Evolutionary conservation across 2,888 invertebrate genomes (phyloP).

Genomic region (Lacanobia wlatinum): DNA sequence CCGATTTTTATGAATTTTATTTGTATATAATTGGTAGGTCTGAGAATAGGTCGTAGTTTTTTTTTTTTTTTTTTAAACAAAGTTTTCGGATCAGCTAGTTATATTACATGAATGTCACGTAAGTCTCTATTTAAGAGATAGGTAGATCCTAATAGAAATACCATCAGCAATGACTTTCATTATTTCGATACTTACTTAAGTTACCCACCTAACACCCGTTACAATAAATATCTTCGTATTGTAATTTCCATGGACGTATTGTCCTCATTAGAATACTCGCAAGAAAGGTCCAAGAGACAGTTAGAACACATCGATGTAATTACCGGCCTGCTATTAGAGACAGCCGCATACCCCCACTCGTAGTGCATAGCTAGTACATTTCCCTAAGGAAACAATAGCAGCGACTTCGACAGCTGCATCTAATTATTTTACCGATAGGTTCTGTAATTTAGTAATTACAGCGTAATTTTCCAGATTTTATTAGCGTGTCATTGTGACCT

Average conservation of each 20-base stretch:
- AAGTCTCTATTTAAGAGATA: neutral
- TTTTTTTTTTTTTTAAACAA: too few relatives aligned
- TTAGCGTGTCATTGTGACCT: conserved; percentile 75
- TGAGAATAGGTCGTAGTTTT: too few relatives aligned
- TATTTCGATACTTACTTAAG: conserved; percentile 3
- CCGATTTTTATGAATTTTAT: too few relatives aligned
- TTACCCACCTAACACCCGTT: conserved; percentile 37
- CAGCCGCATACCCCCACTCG: conserved; percentile 29
- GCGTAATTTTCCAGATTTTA: conserved; percentile 72
- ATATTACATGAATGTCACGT: neutral
- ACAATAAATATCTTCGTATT: conserved; percentile 47
- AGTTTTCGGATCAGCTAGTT: too few relatives aligned
- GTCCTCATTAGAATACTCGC: conserved; percentile 37
- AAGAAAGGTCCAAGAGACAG: conserved; percentile 56
- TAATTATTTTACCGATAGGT: conserved; percentile 73
- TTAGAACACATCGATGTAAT: conserved; percentile 59
- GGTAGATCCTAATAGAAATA: conserved; percentile 4
- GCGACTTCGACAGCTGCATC: conserved; percentile 50
- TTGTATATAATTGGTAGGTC: too few relatives aligned
- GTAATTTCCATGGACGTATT: conserved; percentile 41
- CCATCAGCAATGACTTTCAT: conserved; percentile 8
- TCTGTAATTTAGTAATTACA: conserved; percentile 77
- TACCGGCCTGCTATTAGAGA: conserved; percentile 60
- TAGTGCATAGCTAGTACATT: conserved; percentile 10
- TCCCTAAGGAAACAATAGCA: conserved; percentile 48